Conservation (phyloP, 2,113 vertebrate species). For the Entomyzon cyanotis region DNA sequence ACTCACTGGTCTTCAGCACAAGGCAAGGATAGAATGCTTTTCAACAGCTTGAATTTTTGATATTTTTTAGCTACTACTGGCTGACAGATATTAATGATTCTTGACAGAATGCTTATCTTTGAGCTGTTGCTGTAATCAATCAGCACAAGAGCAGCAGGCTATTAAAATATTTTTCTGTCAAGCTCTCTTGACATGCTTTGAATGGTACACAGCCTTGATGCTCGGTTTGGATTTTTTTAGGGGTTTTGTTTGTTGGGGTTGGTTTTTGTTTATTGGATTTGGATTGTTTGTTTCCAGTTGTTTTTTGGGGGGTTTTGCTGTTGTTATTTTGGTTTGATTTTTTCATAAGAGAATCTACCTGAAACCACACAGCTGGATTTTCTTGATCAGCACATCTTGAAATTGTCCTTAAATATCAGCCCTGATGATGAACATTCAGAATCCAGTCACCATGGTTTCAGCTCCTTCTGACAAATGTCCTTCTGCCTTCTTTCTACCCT, state of each 20-base stretch:
- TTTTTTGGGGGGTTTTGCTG: background rate
- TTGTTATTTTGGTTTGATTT: background rate
- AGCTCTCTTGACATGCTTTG: slow-evolving; percentile 31
- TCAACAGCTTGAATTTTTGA: background rate
- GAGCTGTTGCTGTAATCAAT: slow-evolving; percentile 62
- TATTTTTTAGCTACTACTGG: slow-evolving; percentile 5
- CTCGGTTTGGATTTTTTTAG: background rate
- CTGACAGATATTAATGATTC: slow-evolving; percentile 57
- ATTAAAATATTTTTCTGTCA: slow-evolving; percentile 58
- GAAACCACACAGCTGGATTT: background rate
- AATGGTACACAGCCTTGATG: background rate
- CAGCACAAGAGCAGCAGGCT: slow-evolving; percentile 32
- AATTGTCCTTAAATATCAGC: background rate
- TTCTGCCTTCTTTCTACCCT: background rate
- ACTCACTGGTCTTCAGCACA: background rate
- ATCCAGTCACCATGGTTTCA: background rate
- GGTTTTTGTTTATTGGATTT: background rate
- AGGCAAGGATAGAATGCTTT: slow-evolving; percentile 3
- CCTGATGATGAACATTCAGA: background rate
- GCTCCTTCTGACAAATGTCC: background rate
- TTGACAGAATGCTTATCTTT: slow-evolving; percentile 59
- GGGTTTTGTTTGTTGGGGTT: background rate
- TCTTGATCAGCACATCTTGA: background rate
- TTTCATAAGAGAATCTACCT: background rate
- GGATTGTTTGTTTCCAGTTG: background rate